These are phyloP conservation scores for Aramus guarauna DNA, from an alignment of 2,113 vertebrate species.

Conservation along the genomic window DNA sequence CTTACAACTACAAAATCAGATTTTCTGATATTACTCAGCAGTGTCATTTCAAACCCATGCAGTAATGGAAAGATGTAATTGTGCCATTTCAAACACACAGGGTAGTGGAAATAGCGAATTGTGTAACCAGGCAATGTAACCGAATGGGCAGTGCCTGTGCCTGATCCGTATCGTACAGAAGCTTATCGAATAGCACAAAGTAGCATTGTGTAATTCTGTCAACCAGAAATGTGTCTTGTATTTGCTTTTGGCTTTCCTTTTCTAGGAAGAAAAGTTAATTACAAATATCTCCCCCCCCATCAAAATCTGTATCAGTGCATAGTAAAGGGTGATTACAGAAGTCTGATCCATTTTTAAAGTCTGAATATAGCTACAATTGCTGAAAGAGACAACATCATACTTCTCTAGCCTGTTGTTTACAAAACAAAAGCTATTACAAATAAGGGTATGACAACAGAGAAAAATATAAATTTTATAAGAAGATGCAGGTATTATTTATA, in stretches of 20 bases:
- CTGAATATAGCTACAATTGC: not conserved
- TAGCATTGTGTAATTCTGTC: not conserved
- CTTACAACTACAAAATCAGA: not conserved
- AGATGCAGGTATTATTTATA: not conserved
- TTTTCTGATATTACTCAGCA: not conserved
- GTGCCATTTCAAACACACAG: not conserved
- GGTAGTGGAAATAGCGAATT: not conserved
- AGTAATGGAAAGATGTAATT: constrained; percentile 12
- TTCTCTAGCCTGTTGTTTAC: not conserved
- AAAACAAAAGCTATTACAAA: not conserved
- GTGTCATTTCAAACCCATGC: not conserved
- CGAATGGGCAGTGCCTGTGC: not conserved
- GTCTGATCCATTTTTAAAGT: not conserved
- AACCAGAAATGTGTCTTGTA: not conserved
- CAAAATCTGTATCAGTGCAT: not conserved
- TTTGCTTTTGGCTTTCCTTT: not conserved
- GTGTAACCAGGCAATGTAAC: not conserved
- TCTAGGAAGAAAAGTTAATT: not conserved
- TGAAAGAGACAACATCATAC: not conserved
- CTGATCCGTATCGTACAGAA: not conserved
- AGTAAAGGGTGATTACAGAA: not conserved
- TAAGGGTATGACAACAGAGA: not conserved
- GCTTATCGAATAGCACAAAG: not conserved
- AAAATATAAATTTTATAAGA: not conserved
- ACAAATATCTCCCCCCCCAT: not conserved